These are phyloP conservation scores for Hemicrepidius hirtus DNA, from an alignment of 2,888 invertebrate genomes.

Conservation along the genomic window DNA sequence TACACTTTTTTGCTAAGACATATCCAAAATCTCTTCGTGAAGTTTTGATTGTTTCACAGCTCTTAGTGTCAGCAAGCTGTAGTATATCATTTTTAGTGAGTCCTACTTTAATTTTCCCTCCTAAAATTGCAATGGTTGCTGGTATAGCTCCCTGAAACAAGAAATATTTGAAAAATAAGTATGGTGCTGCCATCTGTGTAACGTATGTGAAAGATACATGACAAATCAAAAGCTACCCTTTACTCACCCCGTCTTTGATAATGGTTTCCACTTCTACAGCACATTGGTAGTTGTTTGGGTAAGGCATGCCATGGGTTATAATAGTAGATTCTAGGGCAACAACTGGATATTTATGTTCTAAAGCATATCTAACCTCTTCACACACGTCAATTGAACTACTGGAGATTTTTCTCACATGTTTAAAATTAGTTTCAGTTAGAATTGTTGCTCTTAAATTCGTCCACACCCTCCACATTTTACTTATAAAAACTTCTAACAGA, in stretches of 20 bases:
- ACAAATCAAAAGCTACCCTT: neutral
- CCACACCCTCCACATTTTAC: constrained; percentile 37
- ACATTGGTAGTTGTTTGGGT: constrained; percentile 91
- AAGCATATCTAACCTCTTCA: constrained; percentile 80
- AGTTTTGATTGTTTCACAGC: constrained; percentile 81
- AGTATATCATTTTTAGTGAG: constrained; percentile 79
- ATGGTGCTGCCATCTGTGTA: neutral
- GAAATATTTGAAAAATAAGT: too few relatives aligned
- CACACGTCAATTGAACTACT: constrained; percentile 68
- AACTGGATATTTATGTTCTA: constrained; percentile 80
- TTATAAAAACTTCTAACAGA: neutral
- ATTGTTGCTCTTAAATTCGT: constrained; percentile 5
- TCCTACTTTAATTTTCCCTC: constrained; percentile 90
- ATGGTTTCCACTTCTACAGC: constrained; percentile 88
- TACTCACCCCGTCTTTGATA: constrained; percentile 79
- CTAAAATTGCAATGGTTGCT: constrained; percentile 93
- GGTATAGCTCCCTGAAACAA: constrained; percentile 86
- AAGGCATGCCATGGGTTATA: constrained; percentile 98
- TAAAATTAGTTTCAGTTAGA: neutral
- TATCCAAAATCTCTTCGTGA: constrained; percentile 91
- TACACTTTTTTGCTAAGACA: constrained; percentile 79
- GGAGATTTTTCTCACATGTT: constrained; percentile 4
- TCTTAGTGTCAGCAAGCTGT: constrained; percentile 75
- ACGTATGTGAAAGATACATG: too few relatives aligned
- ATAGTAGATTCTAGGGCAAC: constrained; percentile 98